These are phyloP conservation scores for Drosophila greeni DNA, from an alignment of 2,888 invertebrate genomes.

Conservation along the genomic window DNA sequence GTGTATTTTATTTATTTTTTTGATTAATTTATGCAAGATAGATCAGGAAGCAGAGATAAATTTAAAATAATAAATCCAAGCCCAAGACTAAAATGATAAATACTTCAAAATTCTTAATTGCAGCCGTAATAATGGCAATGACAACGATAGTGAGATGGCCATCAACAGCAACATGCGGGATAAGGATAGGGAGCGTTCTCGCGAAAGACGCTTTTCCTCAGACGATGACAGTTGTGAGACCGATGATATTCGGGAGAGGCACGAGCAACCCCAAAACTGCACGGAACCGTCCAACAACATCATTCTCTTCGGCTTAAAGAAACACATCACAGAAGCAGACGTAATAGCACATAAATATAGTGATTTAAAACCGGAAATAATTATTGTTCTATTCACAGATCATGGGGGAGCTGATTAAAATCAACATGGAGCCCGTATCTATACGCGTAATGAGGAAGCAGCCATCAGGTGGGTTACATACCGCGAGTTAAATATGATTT, in stretches of 20 bases:
- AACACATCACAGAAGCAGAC: constrained; percentile 88
- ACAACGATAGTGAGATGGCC: constrained; percentile 22
- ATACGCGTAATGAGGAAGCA: constrained; percentile 90
- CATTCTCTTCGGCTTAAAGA: constrained; percentile 86
- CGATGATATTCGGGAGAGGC: constrained; percentile 7
- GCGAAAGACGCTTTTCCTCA: constrained; percentile 26
- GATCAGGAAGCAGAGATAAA: neutral
- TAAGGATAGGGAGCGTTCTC: constrained; percentile 1
- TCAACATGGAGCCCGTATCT: constrained; percentile 87
- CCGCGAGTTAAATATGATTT: constrained; percentile 8
- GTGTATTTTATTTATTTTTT: no score
- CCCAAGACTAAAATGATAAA: no score
- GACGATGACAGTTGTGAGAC: constrained; percentile 24
- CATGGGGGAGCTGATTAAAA: constrained; percentile 86
- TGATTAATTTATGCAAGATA: no score
- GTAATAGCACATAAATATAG: constrained; percentile 79
- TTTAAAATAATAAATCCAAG: neutral
- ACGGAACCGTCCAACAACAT: constrained; percentile 81
- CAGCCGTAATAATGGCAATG: constrained; percentile 36
- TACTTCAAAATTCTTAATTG: neutral
- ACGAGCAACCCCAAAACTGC: constrained; percentile 77
- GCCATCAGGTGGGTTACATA: constrained; percentile 85
- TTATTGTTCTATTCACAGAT: constrained; percentile 81
- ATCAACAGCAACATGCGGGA: constrained; percentile 12
- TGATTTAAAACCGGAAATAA: neutral